Percentiles rank a stretch among this genome's conserved stretches.
These are phyloP conservation scores for Callithrix jacchus DNA, from an alignment of 2,113 vertebrate species.

Conservation along the genomic window DNA sequence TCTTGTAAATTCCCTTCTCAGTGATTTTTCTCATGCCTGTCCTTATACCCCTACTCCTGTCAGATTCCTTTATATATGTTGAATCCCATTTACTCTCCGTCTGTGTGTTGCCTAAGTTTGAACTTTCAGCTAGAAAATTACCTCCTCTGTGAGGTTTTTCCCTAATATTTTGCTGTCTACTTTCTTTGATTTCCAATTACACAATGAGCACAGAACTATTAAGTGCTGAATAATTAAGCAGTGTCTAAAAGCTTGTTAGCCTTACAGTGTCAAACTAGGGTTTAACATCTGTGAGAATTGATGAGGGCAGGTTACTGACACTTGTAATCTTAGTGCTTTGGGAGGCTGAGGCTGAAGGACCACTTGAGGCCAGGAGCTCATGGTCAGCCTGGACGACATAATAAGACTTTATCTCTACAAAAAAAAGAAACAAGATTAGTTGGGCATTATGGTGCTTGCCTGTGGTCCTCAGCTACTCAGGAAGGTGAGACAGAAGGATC, in stretches of 20 bases:
- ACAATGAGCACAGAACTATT: neutral
- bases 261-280: neutral
- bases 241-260: neutral
- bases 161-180: neutral
- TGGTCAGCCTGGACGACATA: too few relatives aligned
- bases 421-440: too few relatives aligned
- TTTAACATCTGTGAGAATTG: neutral
- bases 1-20: neutral
- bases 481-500: too few relatives aligned
- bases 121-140: neutral
- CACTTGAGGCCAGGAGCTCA: too few relatives aligned
- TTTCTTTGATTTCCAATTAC: constrained; percentile 5
- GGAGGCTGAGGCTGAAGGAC: too few relatives aligned
- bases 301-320: too few relatives aligned
- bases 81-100: neutral
- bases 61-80: neutral
- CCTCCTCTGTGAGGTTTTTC: neutral
- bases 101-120: neutral
- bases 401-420: too few relatives aligned
- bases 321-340: too few relatives aligned
- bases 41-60: neutral
- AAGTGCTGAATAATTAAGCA: neutral
- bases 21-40: neutral
- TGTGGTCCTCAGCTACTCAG: too few relatives aligned
- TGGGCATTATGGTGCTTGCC: too few relatives aligned